phyloP scores from a whole-genome alignment of 2,113 vertebrate species.

The Sinocyclocheilus grahami region DNA sequence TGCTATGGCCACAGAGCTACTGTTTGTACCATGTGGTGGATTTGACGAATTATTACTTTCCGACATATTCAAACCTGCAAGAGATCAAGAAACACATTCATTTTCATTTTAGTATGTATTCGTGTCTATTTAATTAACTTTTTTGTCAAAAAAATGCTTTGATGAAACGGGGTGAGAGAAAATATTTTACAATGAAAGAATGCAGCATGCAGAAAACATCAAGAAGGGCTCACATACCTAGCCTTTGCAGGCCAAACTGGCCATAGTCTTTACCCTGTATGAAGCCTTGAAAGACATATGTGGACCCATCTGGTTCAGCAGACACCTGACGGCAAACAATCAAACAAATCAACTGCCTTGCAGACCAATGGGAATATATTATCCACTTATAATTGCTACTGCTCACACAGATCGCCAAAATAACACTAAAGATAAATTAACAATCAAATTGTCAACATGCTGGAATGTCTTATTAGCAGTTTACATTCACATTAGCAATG shows the following conservation, averaged over 20 bases:
- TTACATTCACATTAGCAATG: background rate
- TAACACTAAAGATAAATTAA: background rate
- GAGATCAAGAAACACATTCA: slow-evolving; percentile 43
- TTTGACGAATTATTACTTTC: slow-evolving; percentile 92
- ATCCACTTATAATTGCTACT: background rate
- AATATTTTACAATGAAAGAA: background rate
- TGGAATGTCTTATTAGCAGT: background rate
- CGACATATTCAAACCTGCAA: slow-evolving; percentile 89
- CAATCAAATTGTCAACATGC: background rate
- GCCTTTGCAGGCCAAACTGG: slow-evolving; percentile 96
- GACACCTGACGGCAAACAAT: slow-evolving; percentile 81
- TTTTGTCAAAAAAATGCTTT: no score
- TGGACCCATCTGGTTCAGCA: slow-evolving; percentile 94
- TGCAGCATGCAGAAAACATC: background rate
- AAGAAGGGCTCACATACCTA: slow-evolving; percentile 78
- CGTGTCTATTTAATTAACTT: background rate
- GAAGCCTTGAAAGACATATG: slow-evolving; percentile 98
- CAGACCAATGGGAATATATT: no score
- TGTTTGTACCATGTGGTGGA: slow-evolving; percentile 96
- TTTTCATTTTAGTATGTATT: background rate
- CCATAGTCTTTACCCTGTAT: slow-evolving; percentile 99
- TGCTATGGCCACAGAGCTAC: slow-evolving; percentile 99
- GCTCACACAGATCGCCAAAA: background rate
- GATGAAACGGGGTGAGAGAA: no score
- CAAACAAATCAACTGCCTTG: background rate